Percentiles rank a stretch among this genome's conserved stretches.
Evolutionary conservation across 1,140 invertebrate genomes (phyloP).

Genomic region (Philaenus spumarius): DNA sequence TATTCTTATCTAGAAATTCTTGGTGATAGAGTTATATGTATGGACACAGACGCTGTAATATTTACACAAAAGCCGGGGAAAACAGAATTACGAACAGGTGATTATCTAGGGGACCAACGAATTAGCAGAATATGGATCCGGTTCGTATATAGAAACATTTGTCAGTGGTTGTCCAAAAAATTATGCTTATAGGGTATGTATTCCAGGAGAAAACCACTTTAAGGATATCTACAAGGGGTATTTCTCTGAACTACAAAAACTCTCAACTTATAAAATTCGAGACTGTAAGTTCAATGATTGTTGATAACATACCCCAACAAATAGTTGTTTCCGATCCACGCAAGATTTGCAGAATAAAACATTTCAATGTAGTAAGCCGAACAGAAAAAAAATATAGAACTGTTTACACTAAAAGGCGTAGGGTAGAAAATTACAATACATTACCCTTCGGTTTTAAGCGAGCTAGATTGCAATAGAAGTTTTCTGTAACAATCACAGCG

Average conservation of each 20-base stretch:
- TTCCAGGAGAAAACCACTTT: conserved; percentile 1
- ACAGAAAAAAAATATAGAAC: neutral
- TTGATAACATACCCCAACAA: neutral
- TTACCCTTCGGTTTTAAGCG: no score
- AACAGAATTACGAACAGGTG: no score
- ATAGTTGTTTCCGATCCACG: no score
- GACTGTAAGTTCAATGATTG: conserved; percentile 17
- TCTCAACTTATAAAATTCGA: conserved; percentile 26
- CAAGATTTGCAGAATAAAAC: no score
- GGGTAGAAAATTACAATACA: neutral
- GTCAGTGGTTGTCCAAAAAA: conserved; percentile 33
- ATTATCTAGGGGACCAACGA: no score
- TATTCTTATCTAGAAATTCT: no score
- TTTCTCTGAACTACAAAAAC: conserved; percentile 24
- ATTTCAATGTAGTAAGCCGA: no score
- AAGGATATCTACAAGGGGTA: conserved; percentile 24
- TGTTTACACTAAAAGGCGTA: neutral
- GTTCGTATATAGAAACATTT: conserved; percentile 30
- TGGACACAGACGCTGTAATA: no score
- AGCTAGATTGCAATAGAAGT: no score
- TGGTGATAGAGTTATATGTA: no score
- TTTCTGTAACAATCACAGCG: no score
- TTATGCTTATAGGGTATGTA: conserved; percentile 26
- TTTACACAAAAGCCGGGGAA: no score
- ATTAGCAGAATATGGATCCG: conserved; percentile 27